phyloP scores from a whole-genome alignment of 2,113 vertebrate species.

The Oxyruncus cristatus region DNA sequence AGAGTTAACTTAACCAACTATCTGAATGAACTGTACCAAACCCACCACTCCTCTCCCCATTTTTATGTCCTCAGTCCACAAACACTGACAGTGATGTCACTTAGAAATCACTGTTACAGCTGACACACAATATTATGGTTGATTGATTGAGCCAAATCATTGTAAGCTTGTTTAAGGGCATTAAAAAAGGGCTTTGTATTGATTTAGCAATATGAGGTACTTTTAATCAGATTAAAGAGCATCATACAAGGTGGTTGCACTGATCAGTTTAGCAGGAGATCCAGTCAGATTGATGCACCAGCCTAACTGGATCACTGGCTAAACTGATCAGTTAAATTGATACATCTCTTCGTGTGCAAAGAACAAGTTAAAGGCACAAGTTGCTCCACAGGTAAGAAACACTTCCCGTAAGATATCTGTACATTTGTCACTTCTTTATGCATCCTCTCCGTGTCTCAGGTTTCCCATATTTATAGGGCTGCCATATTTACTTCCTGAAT shows the following conservation, averaged over 20 bases:
- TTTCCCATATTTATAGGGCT: not conserved
- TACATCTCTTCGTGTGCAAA: not conserved
- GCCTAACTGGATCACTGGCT: not conserved
- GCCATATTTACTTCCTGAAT: not conserved
- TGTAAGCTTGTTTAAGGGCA: slow-evolving; percentile 47
- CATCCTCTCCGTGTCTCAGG: not conserved
- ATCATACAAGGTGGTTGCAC: not conserved
- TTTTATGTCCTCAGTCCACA: not conserved
- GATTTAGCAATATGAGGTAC: slow-evolving; percentile 39
- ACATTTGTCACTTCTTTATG: not conserved
- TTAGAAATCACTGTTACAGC: not conserved
- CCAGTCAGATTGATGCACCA: not conserved
- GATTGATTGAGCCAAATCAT: slow-evolving; percentile 33
- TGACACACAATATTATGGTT: not conserved
- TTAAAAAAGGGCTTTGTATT: slow-evolving; percentile 53
- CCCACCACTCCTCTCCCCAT: not conserved
- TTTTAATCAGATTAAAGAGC: slow-evolving; percentile 44
- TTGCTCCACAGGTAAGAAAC: not conserved
- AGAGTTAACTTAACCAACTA: not conserved
- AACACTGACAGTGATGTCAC: not conserved
- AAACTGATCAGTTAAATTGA: not conserved
- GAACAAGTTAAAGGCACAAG: not conserved
- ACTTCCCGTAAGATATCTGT: not conserved
- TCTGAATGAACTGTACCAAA: not conserved
- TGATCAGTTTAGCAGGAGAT: not conserved